Conservation (phyloP, 1,140 invertebrate genomes). For the Gonatopus flavifemur region DNA sequence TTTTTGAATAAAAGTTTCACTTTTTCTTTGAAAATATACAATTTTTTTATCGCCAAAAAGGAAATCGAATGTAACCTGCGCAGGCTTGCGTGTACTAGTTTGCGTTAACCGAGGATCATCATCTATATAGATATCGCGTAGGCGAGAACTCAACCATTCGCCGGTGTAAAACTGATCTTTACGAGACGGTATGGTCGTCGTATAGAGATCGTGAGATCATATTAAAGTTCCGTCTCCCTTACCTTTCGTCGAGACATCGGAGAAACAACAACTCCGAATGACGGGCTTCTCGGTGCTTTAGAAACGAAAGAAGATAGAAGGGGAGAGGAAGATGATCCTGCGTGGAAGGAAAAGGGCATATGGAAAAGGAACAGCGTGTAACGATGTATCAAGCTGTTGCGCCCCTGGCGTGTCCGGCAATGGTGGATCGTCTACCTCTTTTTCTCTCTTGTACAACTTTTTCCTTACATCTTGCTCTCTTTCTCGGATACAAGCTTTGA, state of each 20-base stretch:
- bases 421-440: slow-evolving; percentile 48
- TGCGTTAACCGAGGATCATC: background rate
- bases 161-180: background rate
- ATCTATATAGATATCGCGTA: no score
- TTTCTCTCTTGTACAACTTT: no score
- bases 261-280: slow-evolving; percentile 1
- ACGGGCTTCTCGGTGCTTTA: slow-evolving; percentile 7
- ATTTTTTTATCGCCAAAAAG: no score
- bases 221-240: background rate
- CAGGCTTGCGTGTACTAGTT: no score
- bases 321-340: slow-evolving; percentile 4
- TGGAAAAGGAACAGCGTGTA: slow-evolving; percentile 54
- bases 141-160: background rate
- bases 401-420: slow-evolving; percentile 56
- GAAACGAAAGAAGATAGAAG: slow-evolving; percentile 1
- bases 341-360: slow-evolving; percentile 38
- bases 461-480: no score
- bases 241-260: slow-evolving; percentile 8
- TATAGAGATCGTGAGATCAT: background rate
- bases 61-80: no score
- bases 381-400: slow-evolving; percentile 59
- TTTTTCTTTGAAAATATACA: no score
- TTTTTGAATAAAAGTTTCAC: no score
- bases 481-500: no score
- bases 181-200: background rate